Percentiles rank a stretch among this genome's conserved stretches.
Evolutionary conservation across 2,797 vertebrate species (phyloP).

Genomic region (Champsocephalus gunnari): DNA sequence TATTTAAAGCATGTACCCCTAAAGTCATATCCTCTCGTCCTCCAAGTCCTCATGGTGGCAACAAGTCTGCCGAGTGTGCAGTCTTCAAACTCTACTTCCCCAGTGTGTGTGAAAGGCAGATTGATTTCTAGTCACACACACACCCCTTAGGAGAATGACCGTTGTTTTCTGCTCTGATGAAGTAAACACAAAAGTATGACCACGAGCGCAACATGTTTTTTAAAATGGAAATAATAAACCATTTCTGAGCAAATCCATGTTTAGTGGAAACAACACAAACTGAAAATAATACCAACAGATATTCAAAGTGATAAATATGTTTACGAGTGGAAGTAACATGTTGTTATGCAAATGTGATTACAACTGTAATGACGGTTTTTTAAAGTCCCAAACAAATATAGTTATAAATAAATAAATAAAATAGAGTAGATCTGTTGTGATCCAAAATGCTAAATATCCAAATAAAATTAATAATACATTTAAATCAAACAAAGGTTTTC

Average conservation of each 20-base stretch:
- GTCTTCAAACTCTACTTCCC: slow-evolving; percentile 7
- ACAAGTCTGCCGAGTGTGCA: not conserved
- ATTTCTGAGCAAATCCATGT: not conserved
- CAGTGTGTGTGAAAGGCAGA: slow-evolving; percentile 30
- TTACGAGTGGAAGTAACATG: not conserved
- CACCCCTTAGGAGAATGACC: slow-evolving; percentile 33
- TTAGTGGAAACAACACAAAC: slow-evolving; percentile 10
- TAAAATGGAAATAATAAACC: not conserved
- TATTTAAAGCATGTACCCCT: slow-evolving; percentile 40
- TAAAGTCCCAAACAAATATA: slow-evolving; percentile 24
- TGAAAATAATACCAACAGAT: slow-evolving; percentile 10
- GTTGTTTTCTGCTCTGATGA: slow-evolving; percentile 30
- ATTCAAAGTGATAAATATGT: slow-evolving; percentile 13
- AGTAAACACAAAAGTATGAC: slow-evolving; percentile 30
- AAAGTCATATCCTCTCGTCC: not conserved
- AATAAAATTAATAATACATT: not conserved
- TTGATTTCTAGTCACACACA: slow-evolving; percentile 8
- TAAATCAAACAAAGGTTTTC: too few relatives aligned
- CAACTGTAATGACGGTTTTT: slow-evolving; percentile 17
- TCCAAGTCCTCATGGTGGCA: not conserved
- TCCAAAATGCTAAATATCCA: slow-evolving; percentile 20
- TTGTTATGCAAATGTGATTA: slow-evolving; percentile 9
- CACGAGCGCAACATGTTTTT: slow-evolving; percentile 13
- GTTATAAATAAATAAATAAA: slow-evolving; percentile 49
- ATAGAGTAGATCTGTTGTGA: not conserved